Conservation (phyloP, 2,113 vertebrate species). For the Elachura formosa region DNA sequence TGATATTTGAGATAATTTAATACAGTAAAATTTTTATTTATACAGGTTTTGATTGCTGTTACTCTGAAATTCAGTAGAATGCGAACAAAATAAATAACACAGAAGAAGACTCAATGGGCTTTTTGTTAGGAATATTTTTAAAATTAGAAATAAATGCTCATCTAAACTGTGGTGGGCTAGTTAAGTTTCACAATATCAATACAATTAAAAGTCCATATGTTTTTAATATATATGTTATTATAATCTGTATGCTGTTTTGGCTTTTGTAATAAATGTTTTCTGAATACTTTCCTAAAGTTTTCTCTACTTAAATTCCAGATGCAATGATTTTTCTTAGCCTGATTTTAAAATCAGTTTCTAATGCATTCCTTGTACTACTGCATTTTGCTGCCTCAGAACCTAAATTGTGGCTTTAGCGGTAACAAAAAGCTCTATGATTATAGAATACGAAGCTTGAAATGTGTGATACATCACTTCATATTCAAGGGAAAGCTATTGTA, state of each 20-base stretch:
- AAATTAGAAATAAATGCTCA: not conserved
- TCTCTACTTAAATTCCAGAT: not conserved
- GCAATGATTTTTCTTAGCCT: slow-evolving; percentile 37
- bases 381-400: slow-evolving; percentile 1
- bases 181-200: not conserved
- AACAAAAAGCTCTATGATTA: slow-evolving; percentile 20
- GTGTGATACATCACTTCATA: slow-evolving; percentile 18
- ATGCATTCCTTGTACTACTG: not conserved
- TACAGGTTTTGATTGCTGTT: not conserved
- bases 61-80: not conserved
- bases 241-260: not conserved
- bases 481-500: slow-evolving; percentile 19
- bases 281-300: not conserved
- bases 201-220: not conserved
- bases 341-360: not conserved
- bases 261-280: not conserved
- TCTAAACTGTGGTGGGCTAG: not conserved
- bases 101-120: not conserved
- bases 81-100: not conserved
- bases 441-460: not conserved
- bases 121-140: not conserved
- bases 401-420: slow-evolving; percentile 11
- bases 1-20: not conserved
- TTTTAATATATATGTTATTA: not conserved
- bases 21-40: not conserved